Conservation (phyloP, 2,888 invertebrate genomes). For the Acleris cristana region DNA sequence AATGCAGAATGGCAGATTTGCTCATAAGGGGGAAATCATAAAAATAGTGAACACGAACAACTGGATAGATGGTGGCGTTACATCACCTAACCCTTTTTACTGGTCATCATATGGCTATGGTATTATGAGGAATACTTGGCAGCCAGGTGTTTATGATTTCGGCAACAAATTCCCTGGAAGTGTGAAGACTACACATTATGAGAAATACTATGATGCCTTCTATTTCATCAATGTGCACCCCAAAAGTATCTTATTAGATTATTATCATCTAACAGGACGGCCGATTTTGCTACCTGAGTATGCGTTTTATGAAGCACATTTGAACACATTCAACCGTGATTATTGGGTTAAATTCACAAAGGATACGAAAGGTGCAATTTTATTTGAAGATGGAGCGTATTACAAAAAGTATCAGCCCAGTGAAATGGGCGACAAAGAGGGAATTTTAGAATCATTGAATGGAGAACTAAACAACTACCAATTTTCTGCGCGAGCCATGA, state of each 20-base stretch:
- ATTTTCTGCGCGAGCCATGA: conserved; percentile 77
- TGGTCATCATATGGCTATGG: conserved; percentile 76
- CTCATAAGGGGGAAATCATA: conserved; percentile 70
- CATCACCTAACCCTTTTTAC: conserved; percentile 75
- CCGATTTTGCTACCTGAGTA: conserved; percentile 74
- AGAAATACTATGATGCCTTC: conserved; percentile 67
- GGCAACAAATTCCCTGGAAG: conserved; percentile 49
- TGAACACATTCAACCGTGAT: conserved; percentile 75
- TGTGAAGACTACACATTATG: conserved; percentile 57
- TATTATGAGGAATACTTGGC: conserved; percentile 73
- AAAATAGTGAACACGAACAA: conserved; percentile 67
- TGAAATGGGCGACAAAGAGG: conserved; percentile 60
- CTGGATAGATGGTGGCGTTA: conserved; percentile 71
- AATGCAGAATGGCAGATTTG: conserved; percentile 77
- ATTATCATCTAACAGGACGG: conserved; percentile 71
- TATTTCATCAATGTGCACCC: conserved; percentile 65
- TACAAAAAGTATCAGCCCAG: conserved; percentile 70
- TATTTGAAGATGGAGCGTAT: conserved; percentile 73
- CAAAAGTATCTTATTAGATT: conserved; percentile 66
- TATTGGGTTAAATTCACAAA: conserved; percentile 70
- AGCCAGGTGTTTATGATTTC: conserved; percentile 70
- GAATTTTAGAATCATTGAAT: conserved; percentile 73
- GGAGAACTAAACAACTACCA: conserved; percentile 76
- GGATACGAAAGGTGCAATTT: conserved; percentile 57
- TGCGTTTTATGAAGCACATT: conserved; percentile 74